Percentiles rank a stretch among this genome's conserved stretches.
These are phyloP conservation scores for Antechinus flavipes DNA, from an alignment of 2,113 vertebrate genomes.

Conservation along the genomic window DNA sequence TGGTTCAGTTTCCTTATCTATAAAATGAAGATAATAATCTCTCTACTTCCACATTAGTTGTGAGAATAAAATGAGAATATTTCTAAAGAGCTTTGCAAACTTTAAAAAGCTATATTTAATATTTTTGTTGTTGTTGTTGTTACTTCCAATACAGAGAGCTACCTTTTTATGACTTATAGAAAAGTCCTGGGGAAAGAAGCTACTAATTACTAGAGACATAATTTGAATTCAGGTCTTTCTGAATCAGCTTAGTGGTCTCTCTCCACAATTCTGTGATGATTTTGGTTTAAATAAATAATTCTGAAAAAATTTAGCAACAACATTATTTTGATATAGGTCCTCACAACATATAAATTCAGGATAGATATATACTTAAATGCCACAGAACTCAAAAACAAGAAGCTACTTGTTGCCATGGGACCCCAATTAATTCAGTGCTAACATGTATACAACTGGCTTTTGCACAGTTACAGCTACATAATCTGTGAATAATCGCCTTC, in stretches of 20 bases:
- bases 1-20: background rate
- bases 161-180: background rate
- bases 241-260: background rate
- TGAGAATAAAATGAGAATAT: background rate
- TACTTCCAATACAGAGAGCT: background rate
- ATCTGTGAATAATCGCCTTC: background rate
- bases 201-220: background rate
- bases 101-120: background rate
- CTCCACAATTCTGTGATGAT: background rate
- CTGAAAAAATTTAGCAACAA: background rate
- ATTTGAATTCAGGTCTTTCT: background rate
- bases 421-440: background rate
- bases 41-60: background rate
- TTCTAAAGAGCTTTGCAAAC: background rate
- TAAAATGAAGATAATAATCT: background rate
- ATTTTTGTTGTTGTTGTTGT: background rate
- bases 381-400: background rate
- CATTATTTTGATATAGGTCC: background rate
- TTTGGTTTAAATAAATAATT: background rate
- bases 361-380: background rate
- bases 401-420: background rate
- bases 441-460: background rate
- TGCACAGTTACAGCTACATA: background rate
- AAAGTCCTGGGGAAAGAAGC: background rate
- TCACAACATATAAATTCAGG: background rate